Conservation (phyloP, 2,888 invertebrate species). For the Euclidia mi region DNA sequence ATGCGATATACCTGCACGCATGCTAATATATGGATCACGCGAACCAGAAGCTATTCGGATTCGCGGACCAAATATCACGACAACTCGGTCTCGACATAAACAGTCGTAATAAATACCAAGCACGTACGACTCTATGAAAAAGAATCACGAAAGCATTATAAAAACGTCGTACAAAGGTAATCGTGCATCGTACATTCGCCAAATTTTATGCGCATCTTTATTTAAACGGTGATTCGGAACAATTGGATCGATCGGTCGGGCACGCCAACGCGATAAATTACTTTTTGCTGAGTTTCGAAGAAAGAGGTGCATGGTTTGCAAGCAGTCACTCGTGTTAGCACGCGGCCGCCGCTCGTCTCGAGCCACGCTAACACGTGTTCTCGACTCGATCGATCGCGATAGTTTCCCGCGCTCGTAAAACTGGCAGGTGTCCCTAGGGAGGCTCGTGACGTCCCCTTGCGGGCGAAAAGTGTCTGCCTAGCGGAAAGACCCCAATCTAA, state of each 20-base stretch:
- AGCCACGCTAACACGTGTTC: constrained; percentile 37
- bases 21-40: constrained; percentile 35
- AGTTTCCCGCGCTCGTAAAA: constrained; percentile 48
- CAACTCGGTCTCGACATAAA: constrained; percentile 38
- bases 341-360: constrained; percentile 67
- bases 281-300: constrained; percentile 81
- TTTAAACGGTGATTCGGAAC: constrained; percentile 72
- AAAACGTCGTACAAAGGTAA: constrained; percentile 65
- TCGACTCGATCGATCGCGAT: constrained; percentile 28
- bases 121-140: constrained; percentile 46
- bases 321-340: constrained; percentile 73
- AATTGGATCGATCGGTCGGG: constrained; percentile 79
- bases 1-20: constrained; percentile 38
- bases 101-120: constrained; percentile 41
- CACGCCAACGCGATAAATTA: constrained; percentile 86
- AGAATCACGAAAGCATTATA: constrained; percentile 66
- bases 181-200: constrained; percentile 75
- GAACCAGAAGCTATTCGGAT: constrained; percentile 24
- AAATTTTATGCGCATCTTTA: constrained; percentile 85
- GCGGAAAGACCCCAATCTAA: constrained; percentile 77
- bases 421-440: constrained; percentile 68
- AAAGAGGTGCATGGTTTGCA: constrained; percentile 73
- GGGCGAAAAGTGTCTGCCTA: constrained; percentile 81
- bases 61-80: constrained; percentile 40
- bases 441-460: constrained; percentile 68